A percentile compares a stretch with the other conserved stretches of the same genome.
Evolutionary conservation across 2,113 vertebrate species (phyloP).

Genomic region (Mungos mungo): DNA sequence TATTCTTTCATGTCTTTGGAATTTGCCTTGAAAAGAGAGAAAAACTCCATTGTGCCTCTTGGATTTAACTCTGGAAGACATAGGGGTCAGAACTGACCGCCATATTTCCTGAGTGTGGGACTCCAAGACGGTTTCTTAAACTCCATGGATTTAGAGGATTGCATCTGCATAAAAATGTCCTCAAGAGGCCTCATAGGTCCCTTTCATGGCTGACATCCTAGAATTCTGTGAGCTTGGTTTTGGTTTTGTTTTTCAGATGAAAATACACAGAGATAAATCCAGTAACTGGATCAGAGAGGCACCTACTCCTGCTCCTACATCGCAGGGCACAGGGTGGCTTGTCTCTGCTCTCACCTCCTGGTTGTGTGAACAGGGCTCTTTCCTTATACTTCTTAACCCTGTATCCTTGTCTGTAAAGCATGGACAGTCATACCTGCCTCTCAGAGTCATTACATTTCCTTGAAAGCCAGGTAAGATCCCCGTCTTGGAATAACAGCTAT

Average conservation of each 20-base stretch:
- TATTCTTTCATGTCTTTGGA: neutral
- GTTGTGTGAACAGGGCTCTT: too few relatives aligned
- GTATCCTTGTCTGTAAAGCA: neutral
- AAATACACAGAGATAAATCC: neutral
- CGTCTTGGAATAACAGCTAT: neutral
- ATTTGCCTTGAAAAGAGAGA: neutral
- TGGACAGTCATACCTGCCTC: neutral
- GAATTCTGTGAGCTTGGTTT: neutral
- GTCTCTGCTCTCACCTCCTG: neutral
- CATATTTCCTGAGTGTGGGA: neutral
- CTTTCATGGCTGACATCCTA: neutral
- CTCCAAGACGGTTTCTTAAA: neutral
- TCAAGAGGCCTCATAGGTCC: neutral
- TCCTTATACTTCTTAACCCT: neutral
- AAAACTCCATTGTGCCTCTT: neutral
- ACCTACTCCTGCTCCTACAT: accelerated
- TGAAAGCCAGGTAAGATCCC: neutral
- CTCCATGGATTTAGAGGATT: neutral
- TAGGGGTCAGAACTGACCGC: neutral
- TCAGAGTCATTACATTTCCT: neutral
- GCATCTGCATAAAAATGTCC: neutral
- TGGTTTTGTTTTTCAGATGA: neutral
- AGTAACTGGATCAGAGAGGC: neutral
- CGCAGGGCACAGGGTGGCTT: accelerated
- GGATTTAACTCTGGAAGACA: neutral